Base-by-base conservation (phyloP, 2,113 vertebrate species). In the Patagioenas fasciata region DNA sequence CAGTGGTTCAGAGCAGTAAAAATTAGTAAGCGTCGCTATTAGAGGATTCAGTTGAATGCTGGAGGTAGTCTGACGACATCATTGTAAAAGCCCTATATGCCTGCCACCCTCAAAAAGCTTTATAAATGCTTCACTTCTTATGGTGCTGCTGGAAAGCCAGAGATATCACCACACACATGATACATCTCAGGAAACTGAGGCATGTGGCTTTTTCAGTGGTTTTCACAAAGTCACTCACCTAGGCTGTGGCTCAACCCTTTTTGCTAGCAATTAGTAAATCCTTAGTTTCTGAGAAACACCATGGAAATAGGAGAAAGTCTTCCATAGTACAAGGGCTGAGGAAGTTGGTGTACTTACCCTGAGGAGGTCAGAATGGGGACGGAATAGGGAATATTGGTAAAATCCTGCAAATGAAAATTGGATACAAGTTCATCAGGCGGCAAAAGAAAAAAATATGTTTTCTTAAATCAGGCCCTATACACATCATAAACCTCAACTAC, bases 101-200 rank as follows among this genome's bases (percentile, higher is more conserved):
- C 26, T 67, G 48, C 54, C 73, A 69, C 28, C 25, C 32, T 80
- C 70, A 54, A 58, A 65, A 79, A 72, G 6, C 40, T 50, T 51
- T 82, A 19, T 28, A 61, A 75, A 40, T 12, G 4, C 64, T 89
- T 60, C 18, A 2, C 31, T 48, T 57, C 67, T 67, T 11, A 4
- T 0, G 24, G 16, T 31, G 3, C 60, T 17, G 9, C 80, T 79
- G 90, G 18, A 44, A 75, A 91, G 34, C 12, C 42, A 28, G 44
- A 80, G 64, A 57, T 47, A 16, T 62, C 24, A 4, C 44, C 31
- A 6, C 14, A 18, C 11, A 5, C 36, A 2, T 0, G 0, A 2
- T 38, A 18, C 16, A 13, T 11, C 42, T 40, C 48, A 80, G 80
- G 83, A 96, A 96, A 94, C 85, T 79, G 95, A 97, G 91, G 88